Evolutionary conservation across 2,113 vertebrate genomes (phyloP).

Genomic region (Brachyhypopomus gauderio): DNA sequence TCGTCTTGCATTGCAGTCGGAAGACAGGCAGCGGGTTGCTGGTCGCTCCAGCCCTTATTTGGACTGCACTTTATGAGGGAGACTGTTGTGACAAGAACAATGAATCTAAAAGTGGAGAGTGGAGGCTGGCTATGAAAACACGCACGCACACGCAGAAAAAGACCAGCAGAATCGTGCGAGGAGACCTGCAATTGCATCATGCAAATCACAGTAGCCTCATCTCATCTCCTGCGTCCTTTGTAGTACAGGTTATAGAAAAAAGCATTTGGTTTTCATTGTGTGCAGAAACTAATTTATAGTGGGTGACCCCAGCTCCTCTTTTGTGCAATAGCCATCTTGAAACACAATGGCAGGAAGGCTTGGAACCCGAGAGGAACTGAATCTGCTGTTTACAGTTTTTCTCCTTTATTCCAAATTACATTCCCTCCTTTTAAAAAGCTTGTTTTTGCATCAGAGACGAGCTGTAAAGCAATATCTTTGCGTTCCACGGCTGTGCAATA

Average conservation of each 20-base stretch:
- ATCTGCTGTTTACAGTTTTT: slow-evolving; percentile 82
- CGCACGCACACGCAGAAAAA: not conserved
- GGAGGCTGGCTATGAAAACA: slow-evolving; percentile 60
- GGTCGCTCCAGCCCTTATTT: slow-evolving; percentile 66
- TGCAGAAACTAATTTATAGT: slow-evolving; percentile 87
- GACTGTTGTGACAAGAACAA: slow-evolving; percentile 72
- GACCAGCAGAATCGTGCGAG: slow-evolving; percentile 41
- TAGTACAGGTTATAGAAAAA: slow-evolving; percentile 81
- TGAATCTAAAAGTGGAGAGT: slow-evolving; percentile 65
- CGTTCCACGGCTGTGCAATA: slow-evolving; percentile 78
- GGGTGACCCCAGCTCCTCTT: slow-evolving; percentile 86
- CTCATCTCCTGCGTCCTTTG: slow-evolving; percentile 75
- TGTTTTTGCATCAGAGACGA: slow-evolving; percentile 77
- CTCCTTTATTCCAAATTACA: slow-evolving; percentile 80
- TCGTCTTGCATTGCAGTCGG: slow-evolving; percentile 23
- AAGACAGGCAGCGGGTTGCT: slow-evolving; percentile 51
- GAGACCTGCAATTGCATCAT: slow-evolving; percentile 61
- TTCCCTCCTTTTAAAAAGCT: slow-evolving; percentile 80
- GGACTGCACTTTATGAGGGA: slow-evolving; percentile 58
- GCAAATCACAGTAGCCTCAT: slow-evolving; percentile 66
- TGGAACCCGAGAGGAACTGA: slow-evolving; percentile 85
- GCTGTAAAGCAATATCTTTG: slow-evolving; percentile 76
- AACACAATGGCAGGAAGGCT: slow-evolving; percentile 98
- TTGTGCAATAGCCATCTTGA: slow-evolving; percentile 85
- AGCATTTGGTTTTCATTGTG: slow-evolving; percentile 87